phyloP scores from a whole-genome alignment of 2,113 vertebrate species.

The Ginglymostoma cirratum region DNA sequence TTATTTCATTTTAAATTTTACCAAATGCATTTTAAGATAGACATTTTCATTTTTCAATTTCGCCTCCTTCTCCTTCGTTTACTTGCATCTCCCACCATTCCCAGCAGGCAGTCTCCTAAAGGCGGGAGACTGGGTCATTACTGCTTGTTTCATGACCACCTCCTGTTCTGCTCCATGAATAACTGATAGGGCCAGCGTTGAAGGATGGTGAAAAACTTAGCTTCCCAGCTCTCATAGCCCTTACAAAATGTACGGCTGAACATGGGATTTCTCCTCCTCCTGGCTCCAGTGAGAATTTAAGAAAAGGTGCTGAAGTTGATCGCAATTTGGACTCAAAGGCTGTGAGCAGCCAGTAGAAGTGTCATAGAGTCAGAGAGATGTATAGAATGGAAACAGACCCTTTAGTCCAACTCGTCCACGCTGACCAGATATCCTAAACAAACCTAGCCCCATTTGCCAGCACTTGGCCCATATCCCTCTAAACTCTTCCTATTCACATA shows the following conservation, averaged over 20 bases:
- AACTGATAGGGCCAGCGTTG: neutral
- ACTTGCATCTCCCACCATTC: neutral
- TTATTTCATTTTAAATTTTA: conserved; percentile 36
- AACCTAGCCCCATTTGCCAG: too few species aligned
- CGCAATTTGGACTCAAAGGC: neutral
- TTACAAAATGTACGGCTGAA: neutral
- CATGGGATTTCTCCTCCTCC: neutral
- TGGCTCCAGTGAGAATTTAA: neutral
- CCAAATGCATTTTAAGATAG: neutral
- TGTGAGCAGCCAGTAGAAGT: neutral
- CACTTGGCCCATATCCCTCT: too few species aligned
- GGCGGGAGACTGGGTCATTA: neutral
- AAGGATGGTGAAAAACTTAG: neutral
- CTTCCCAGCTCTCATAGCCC: neutral
- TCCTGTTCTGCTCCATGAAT: neutral
- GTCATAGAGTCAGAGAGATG: too few species aligned
- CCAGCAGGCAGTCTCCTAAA: neutral
- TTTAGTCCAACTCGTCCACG: too few species aligned
- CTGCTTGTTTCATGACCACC: neutral
- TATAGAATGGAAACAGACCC: too few species aligned
- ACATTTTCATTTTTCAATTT: conserved; percentile 25
- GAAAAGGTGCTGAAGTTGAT: neutral
- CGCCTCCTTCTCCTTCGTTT: neutral
- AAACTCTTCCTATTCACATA: too few species aligned
- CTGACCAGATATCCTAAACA: too few species aligned